Evolutionary conservation across 2,797 vertebrate genomes (phyloP), one percentile per base, ranked within the genome.

Genomic region (Ispidina picta): DNA sequence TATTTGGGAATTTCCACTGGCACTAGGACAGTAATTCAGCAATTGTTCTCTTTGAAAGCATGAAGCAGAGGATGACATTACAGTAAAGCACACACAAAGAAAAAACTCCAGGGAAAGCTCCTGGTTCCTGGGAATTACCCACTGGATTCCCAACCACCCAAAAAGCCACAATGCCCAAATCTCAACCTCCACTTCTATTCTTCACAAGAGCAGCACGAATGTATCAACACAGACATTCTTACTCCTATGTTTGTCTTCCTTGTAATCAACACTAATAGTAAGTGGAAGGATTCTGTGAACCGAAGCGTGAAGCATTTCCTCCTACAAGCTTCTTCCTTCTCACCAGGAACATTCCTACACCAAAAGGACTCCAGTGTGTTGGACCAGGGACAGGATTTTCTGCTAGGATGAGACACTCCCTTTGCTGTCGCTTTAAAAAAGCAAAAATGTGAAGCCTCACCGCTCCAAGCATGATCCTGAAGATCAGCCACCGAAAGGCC

Each of bases 381-480:
- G 73, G 52, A 39, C 0, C 14, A 35, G 37, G 17, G 31, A 17
- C 5, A 16, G 19, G 12, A 28, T 48, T 51, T 46, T n/a, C 46
- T 25, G 41, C 54, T 22, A 23, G 46, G 35, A 28, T 13, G 33
- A 74, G 68, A 33, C 7, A 0, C 12, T 25, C 5, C 49, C 39
- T 41, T 13, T 48, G 74, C 63, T 46, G 29, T 1, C 71, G n/a
- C 15, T 29, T 31, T 29, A 15, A 4, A 10, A 15, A 4, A 10
- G 5, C 41, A 51, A 12, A 3, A 22, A 7, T 0, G 0, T 0
- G 6, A 35, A 44, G 23, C 23, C 99, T 98, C 96, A 99, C 99
- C 28, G 99, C 99, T 90, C 99, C 99, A 1, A 99, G 98, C 99
- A 99, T 99, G 97, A 99, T 99, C 95, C 99, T 98, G 90, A 99